phyloP scores from a whole-genome alignment of 2,113 vertebrate species.

The Nyctibius bracteatus region DNA sequence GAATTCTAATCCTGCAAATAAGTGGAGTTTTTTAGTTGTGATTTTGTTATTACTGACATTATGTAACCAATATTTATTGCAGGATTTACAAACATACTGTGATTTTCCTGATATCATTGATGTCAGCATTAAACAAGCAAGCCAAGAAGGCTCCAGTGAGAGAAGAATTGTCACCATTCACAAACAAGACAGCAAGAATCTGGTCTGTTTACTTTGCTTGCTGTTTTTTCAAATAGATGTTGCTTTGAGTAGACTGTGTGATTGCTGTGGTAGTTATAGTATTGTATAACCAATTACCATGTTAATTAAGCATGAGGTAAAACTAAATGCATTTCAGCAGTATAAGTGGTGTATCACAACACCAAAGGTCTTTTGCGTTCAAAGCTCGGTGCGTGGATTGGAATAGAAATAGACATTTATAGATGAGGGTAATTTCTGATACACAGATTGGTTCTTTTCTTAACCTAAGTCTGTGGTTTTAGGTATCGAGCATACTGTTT shows the following conservation, averaged over 20 bases:
- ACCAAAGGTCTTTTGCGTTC: background rate
- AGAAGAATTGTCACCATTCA: conserved; percentile 93
- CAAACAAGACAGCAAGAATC: conserved; percentile 87
- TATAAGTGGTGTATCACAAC: background rate
- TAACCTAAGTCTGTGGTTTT: background rate
- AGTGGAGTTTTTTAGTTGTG: background rate
- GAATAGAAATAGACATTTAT: background rate
- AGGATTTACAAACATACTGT: conserved; percentile 92
- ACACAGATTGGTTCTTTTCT: background rate
- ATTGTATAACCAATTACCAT: background rate
- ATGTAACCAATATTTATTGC: background rate
- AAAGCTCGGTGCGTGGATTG: background rate
- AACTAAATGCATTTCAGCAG: background rate
- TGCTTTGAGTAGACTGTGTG: background rate
- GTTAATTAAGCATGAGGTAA: background rate
- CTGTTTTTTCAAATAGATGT: background rate
- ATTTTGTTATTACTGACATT: background rate
- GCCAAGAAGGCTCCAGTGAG: conserved; percentile 87
- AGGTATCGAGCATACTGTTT: background rate
- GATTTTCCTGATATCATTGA: conserved; percentile 97
- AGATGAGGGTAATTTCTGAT: background rate
- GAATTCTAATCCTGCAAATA: background rate
- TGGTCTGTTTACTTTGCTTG: conserved; percentile 77
- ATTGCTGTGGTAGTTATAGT: background rate
- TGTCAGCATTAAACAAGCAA: conserved; percentile 93